phyloP scores from a whole-genome alignment of 2,797 vertebrate species.

The Enteromius paludinosus region DNA sequence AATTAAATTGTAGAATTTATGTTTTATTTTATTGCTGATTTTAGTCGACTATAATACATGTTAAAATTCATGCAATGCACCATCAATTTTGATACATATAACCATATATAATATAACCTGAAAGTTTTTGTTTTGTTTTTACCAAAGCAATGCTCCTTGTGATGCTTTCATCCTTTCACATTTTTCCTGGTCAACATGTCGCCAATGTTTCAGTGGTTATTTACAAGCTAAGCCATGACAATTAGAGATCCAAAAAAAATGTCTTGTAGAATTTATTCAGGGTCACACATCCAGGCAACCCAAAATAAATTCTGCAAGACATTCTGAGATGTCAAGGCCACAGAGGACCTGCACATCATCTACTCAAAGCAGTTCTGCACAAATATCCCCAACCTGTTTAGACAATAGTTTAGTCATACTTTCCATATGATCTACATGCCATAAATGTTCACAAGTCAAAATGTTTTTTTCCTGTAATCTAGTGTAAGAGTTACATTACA shows the following conservation, averaged over 20 bases:
- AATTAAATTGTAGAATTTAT: neutral
- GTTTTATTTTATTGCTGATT: neutral
- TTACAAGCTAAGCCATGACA: conserved; percentile 3
- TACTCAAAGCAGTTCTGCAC: neutral
- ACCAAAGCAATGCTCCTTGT: neutral
- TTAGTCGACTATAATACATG: neutral
- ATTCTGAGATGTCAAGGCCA: conserved; percentile 1
- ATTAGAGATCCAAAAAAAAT: conserved; percentile 38
- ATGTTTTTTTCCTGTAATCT: neutral
- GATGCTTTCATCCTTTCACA: neutral
- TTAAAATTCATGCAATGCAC: neutral
- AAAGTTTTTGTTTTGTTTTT: neutral
- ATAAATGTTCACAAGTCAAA: neutral
- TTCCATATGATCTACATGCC: neutral
- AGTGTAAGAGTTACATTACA: neutral
- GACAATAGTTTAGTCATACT: neutral
- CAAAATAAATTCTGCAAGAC: conserved; percentile 23
- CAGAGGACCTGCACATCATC: neutral
- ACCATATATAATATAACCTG: neutral
- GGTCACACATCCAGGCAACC: conserved; percentile 1
- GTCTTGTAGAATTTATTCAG: conserved; percentile 26
- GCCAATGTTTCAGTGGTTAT: conserved; percentile 17
- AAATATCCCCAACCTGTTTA: conserved; percentile 3
- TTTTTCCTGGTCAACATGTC: conserved; percentile 22
- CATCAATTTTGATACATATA: neutral